Evolutionary conservation across 2,888 invertebrate genomes (phyloP), one percentile per base, ranked within the genome.

Genomic region (Muschampia plurimacula): DNA sequence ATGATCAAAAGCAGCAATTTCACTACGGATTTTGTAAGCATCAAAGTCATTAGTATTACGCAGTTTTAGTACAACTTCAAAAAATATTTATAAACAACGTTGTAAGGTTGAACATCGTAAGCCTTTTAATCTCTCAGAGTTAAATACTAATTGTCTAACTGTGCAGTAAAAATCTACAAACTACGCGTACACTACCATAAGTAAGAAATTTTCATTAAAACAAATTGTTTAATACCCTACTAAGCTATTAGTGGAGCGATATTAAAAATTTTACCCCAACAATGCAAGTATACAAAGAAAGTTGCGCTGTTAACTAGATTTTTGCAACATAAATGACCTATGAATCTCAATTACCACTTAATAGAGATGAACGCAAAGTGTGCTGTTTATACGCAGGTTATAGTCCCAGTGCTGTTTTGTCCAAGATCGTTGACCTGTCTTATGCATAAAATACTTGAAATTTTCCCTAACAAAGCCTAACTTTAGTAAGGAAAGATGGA

Each of bases 271-370:
- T 74, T 69, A 67, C 67, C 71, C 65, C 60, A 72, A 74, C 65
- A 69, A 57, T 59, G 74, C 67, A 72, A 74, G 69, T 72, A 62
- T 57, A 72, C 65, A 39, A 46, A 63, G 72, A 67, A 72, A 72
- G 62, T 72, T 67, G 55, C 46, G n/a, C 9, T 32, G 74, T 69
- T 79, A 78, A 81, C 77, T 71, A 80, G 75, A 77, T 78, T 78
- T 78, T 80, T 77, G 74, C 74, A 72, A 66, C 73, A 72, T 78
- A 78, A 79, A 77, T 76, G 76, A 75, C 75, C 76, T 75, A 78
- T 82, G 77, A 79, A 81, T 82, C 80, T 78, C 75, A 77, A 81
- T 82, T 82, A 82, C 60, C 70, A 74, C 78, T 78, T 79, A 79
- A 79, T 75, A 77, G 77, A 77, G 72, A 73, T 71, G 75, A 74